These are phyloP conservation scores for Brachypteracias leptosomus DNA, from an alignment of 2,113 vertebrate species.

Conservation along the genomic window DNA sequence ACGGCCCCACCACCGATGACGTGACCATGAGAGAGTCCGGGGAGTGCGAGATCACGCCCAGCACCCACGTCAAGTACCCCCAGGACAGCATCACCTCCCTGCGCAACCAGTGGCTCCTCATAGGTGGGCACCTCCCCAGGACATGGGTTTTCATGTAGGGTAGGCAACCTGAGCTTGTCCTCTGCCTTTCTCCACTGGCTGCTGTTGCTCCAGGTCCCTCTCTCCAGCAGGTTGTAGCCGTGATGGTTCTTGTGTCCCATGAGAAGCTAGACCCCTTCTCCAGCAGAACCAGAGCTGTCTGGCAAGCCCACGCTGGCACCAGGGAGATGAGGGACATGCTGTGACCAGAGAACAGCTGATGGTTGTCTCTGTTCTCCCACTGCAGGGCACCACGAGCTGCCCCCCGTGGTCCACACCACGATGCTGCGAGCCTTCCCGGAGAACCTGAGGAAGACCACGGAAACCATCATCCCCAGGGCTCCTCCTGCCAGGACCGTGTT, in stretches of 20 bases:
- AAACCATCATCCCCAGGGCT: slow-evolving; percentile 74
- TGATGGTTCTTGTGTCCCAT: not conserved
- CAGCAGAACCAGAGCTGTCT: not conserved
- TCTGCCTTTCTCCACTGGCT: not conserved
- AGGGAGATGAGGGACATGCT: not conserved
- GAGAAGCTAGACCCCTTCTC: rapidly evolving
- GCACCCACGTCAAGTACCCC: slow-evolving; percentile 89
- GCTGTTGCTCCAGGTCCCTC: not conserved
- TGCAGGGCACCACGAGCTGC: slow-evolving; percentile 90
- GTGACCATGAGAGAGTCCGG: slow-evolving; percentile 87
- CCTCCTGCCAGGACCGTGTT: slow-evolving; percentile 21
- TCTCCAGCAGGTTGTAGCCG: not conserved
- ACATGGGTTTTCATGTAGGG: rapidly evolving
- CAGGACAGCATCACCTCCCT: slow-evolving; percentile 80
- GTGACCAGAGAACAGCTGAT: not conserved
- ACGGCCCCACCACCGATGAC: slow-evolving; percentile 86
- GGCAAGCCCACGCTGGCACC: rapidly evolving
- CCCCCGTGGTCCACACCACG: slow-evolving; percentile 90
- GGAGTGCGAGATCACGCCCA: slow-evolving; percentile 90
- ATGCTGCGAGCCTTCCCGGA: slow-evolving; percentile 87
- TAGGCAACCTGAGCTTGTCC: rapidly evolving
- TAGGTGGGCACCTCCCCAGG: slow-evolving; percentile 71
- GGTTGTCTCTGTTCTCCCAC: not conserved
- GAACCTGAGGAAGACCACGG: slow-evolving; percentile 72
- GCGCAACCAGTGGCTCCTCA: slow-evolving; percentile 93